Percentiles rank a stretch among this genome's conserved stretches.
Evolutionary conservation across 2,888 invertebrate species (phyloP).

Genomic region (Mesochorus sp.): DNA sequence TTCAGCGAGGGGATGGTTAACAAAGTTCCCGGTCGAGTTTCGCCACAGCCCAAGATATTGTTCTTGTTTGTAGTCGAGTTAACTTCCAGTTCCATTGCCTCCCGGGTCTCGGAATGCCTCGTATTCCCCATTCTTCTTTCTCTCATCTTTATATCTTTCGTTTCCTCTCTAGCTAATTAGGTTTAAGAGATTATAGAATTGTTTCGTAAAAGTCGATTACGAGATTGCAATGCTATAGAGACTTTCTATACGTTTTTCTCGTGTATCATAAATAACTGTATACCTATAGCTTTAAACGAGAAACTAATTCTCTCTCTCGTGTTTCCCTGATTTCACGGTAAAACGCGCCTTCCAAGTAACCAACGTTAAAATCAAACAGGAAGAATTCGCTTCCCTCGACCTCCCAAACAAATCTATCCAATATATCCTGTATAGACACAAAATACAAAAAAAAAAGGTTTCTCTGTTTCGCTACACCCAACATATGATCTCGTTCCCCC

Average conservation of each 20-base stretch:
- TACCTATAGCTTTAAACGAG: not conserved
- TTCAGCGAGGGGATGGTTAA: slow-evolving; percentile 54
- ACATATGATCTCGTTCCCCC: not conserved
- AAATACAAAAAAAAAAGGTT: not conserved
- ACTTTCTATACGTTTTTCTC: slow-evolving; percentile 1
- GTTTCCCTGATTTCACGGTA: slow-evolving; percentile 63
- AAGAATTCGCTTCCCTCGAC: not conserved
- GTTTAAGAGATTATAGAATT: slow-evolving; percentile 81
- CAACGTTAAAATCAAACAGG: not conserved
- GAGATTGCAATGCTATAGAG: slow-evolving; percentile 69
- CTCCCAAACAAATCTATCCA: not conserved
- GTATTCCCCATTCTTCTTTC: slow-evolving; percentile 53
- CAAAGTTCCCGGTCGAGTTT: slow-evolving; percentile 59
- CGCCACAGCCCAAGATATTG: slow-evolving; percentile 73
- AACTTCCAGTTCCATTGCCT: slow-evolving; percentile 69
- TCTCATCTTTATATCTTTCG: slow-evolving; percentile 42
- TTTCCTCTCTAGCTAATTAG: slow-evolving; percentile 76
- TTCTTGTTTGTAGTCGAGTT: slow-evolving; percentile 79
- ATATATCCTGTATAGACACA: not conserved
- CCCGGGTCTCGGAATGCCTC: slow-evolving; percentile 27
- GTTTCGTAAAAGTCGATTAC: slow-evolving; percentile 80
- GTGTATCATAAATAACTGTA: not conserved
- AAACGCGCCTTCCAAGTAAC: slow-evolving; percentile 53
- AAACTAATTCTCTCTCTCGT: not conserved
- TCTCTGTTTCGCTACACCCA: not conserved